Evolutionary conservation across 2,888 invertebrate species (phyloP), one percentile per base, ranked within the genome.

Genomic region (Silvanus unidentatus): DNA sequence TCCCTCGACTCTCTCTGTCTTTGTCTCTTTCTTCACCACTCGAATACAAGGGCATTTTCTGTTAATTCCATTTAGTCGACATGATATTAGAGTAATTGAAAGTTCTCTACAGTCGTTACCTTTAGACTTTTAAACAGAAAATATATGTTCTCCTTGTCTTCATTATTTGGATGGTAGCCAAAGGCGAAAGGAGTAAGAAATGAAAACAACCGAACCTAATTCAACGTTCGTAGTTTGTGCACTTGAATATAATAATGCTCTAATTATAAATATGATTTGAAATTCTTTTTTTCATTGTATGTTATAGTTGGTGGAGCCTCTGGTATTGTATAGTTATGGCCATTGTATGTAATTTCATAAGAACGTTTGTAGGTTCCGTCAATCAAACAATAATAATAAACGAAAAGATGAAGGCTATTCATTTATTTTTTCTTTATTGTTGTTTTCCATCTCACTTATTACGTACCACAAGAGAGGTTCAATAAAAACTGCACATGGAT

Each of bases 191-290:
- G 4, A 22, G 8, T 8, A 22, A 22, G 22, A 22, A 50, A 48
- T 49, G 44, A 53, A 49, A 54, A 53, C 52, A 46, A 49, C 37
- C 39, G 28, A 43, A 12, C 4, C 32, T 3, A 22, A 22, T 22
- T 22, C 22, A 22, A 37, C 45, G 39, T 47, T 45, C 49, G 45
- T 36, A 37, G 48, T 48, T 53, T 47, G 22, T 22, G 22, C 22
- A 22, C 22, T 22, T 22, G 32, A 57, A 60, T 58, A 57, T 56
- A 55, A 60, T 58, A 57, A 54, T 57, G 11, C 56, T 57, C 55
- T 58, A 60, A 57, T 58, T 57, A 57, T 57, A 56, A 60, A 54
- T 57, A 57, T 56, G 60, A 58, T 57, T 58, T 49, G 52, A 46
- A 43, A 48, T 48, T 30, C n/a, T n/a, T 53, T 44, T 37, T 40